Conservation (phyloP, 2,888 invertebrate genomes). For the Troilus luridus region DNA sequence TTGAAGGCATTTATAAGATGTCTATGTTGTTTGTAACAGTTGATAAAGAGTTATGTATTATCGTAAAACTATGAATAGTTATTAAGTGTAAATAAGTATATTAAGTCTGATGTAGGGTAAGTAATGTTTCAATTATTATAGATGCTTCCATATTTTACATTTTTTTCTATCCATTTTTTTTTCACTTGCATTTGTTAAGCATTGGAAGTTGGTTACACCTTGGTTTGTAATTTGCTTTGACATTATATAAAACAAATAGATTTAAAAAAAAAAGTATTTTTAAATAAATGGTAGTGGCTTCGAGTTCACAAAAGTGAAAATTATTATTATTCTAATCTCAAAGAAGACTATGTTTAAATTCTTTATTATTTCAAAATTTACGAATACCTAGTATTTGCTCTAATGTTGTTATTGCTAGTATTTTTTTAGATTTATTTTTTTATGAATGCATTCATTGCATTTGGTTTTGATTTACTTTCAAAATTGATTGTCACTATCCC, state of each 20-base stretch:
- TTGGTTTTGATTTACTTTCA: not conserved
- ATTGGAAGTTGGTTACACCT: slow-evolving; percentile 10
- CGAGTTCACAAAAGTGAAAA: slow-evolving; percentile 4
- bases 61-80: slow-evolving; percentile 43
- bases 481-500: not conserved
- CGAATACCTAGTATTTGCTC: not conserved
- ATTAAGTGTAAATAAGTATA: slow-evolving; percentile 61
- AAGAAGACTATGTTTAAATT: not conserved
- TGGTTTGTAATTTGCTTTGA: not conserved
- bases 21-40: slow-evolving; percentile 43
- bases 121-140: slow-evolving; percentile 53
- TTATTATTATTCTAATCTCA: not conserved
- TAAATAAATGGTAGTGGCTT: slow-evolving; percentile 34
- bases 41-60: slow-evolving; percentile 50
- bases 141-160: slow-evolving; percentile 37
- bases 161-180: slow-evolving; percentile 13
- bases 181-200: not conserved
- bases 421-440: not conserved
- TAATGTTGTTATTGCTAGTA: not conserved
- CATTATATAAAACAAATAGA: slow-evolving; percentile 8
- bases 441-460: not conserved
- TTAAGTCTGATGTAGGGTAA: slow-evolving; percentile 61
- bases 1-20: slow-evolving; percentile 45
- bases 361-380: not conserved
- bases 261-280: not conserved